These are phyloP conservation scores for Remorina albescens DNA, from an alignment of 2,797 vertebrate genomes.

Conservation along the genomic window DNA sequence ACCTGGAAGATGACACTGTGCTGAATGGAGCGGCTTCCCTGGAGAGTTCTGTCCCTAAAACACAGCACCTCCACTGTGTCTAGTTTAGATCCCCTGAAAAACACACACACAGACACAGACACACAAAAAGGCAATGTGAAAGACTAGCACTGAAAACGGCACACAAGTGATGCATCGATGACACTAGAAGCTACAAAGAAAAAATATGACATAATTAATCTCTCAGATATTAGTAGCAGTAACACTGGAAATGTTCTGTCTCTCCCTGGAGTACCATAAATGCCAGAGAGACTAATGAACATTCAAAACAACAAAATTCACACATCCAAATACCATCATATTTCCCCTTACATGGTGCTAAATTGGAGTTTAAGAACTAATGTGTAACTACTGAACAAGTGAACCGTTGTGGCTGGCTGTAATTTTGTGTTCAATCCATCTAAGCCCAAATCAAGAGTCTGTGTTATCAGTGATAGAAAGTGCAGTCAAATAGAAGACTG, in stretches of 20 bases:
- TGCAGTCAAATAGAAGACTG: conserved; percentile 30
- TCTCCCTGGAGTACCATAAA: neutral
- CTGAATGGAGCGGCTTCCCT: conserved; percentile 89
- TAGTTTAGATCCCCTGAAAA: conserved; percentile 86
- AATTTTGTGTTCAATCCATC: conserved; percentile 21
- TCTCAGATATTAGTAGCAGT: neutral
- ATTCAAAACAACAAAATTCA: neutral
- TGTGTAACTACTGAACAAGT: conserved; percentile 30
- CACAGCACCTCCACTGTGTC: conserved; percentile 91
- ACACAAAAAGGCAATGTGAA: conserved; percentile 9
- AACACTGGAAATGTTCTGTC: neutral
- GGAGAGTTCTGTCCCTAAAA: conserved; percentile 94
- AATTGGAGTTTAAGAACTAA: conserved; percentile 23
- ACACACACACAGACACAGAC: conserved; percentile 45
- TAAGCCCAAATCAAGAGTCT: conserved; percentile 58
- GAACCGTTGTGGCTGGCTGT: conserved; percentile 30
- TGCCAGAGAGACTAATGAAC: neutral
- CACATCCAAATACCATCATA: neutral
- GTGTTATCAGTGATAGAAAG: conserved; percentile 31
- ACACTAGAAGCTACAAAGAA: neutral
- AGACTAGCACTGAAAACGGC: neutral
- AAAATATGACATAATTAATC: neutral
- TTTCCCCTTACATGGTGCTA: conserved; percentile 49
- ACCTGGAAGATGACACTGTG: conserved; percentile 95
- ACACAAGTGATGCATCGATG: neutral